Conservation (phyloP, 1,140 invertebrate species). For the Drosophila nebulosa region DNA sequence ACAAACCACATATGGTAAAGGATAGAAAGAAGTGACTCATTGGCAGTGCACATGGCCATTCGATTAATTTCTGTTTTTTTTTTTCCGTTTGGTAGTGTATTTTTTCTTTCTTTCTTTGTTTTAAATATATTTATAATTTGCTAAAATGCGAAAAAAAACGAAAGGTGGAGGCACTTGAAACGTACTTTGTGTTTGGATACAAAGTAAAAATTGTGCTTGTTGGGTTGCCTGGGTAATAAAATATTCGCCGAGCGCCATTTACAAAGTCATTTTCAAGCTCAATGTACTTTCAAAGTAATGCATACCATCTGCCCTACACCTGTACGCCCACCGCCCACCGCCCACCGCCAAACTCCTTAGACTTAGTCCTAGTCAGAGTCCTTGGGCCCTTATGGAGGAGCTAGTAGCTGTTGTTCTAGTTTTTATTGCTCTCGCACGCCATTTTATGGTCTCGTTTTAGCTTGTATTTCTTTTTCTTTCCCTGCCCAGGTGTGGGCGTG, state of each 20-base stretch:
- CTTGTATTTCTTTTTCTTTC: constrained; percentile 9
- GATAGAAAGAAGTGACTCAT: too few relatives aligned
- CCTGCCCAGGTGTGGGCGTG: background rate
- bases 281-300: constrained; percentile 76
- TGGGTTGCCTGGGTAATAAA: constrained; percentile 62
- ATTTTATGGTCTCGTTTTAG: constrained; percentile 72
- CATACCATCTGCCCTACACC: constrained; percentile 48
- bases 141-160: background rate
- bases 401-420: constrained; percentile 65
- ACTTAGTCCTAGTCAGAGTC: background rate
- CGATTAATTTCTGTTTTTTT: too few relatives aligned
- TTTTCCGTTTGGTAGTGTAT: background rate
- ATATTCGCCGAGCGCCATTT: constrained; percentile 77
- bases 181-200: background rate
- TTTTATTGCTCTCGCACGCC: constrained; percentile 68
- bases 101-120: background rate
- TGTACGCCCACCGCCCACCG: background rate
- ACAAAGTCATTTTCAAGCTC: constrained; percentile 79
- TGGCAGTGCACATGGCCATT: too few relatives aligned
- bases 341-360: too few relatives aligned
- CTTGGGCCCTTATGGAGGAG: background rate
- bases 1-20: too few relatives aligned
- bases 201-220: constrained; percentile 65
- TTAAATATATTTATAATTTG: background rate
- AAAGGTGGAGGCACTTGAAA: background rate